Base-by-base conservation (phyloP, 2,888 invertebrate genomes). In the Blastobasis lacticolella region DNA sequence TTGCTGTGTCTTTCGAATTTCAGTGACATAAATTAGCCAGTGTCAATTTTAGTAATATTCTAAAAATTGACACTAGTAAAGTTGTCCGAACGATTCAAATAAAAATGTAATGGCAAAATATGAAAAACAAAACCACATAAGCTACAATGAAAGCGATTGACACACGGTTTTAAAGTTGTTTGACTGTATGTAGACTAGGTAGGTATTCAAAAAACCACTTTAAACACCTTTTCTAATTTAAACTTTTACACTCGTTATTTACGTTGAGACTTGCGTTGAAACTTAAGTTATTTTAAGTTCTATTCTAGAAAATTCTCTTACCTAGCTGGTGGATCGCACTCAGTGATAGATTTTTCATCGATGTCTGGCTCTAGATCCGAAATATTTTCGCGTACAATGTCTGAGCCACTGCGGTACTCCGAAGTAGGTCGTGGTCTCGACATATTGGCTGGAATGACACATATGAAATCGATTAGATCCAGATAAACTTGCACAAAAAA, bases 291-390 rank as follows among this genome's bases (percentile, higher is more conserved):
- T 23, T 23, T 3, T 23, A 23, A 1, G 23, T 23, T 45, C 6
- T 5, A 7, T n/a, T 42, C 45, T 54, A 55, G 53, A 60, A 62
- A 46, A 10, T 50, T 46, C 45, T 52, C 57, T 85, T 89, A 91
- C 91, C 91, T 91, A 46, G 91, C 92, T 3, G 94, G 94, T 4
- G 92, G 92, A 23, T 92, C 92, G 66, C 94, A 94, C 23, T 88
- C 88, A 66, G 83, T 73, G 63, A 74, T 71, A 7, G 79, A 70
- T 49, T 71, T 79, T 37, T 78, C 78, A 43, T 81, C 81, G 53
- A 86, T 64, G 54, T 87, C 87, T 0, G 88, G 87, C 56, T 91
- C 91, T 8, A 91, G 64, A 37, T 90, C 90, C 0, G 90, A 90
- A 9, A 91, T 86, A 54, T 91, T 91, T 64, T 91, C 91, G 48